These are phyloP conservation scores for Lepidurus apus DNA, from an alignment of 1,140 invertebrate genomes.

Conservation along the genomic window DNA sequence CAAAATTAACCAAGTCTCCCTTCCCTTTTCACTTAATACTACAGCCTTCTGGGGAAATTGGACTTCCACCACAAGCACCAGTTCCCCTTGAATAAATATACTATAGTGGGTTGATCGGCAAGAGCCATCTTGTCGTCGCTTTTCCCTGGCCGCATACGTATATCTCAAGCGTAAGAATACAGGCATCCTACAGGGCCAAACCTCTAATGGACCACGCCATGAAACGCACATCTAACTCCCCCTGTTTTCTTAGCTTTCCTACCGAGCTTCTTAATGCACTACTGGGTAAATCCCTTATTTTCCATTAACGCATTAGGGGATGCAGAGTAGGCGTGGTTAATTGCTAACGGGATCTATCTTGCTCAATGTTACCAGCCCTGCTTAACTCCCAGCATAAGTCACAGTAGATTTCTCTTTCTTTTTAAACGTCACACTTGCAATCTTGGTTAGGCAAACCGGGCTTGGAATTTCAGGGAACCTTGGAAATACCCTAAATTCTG, in stretches of 20 bases:
- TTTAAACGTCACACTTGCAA: no score
- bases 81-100: constrained; percentile 7
- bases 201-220: not conserved
- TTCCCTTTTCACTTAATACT: not conserved
- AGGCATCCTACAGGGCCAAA: not conserved
- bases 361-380: no score
- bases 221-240: no score
- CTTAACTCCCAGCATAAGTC: no score
- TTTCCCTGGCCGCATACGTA: not conserved
- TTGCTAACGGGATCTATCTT: no score
- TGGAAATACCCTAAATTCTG: not conserved
- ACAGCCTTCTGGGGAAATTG: not conserved
- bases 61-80: not conserved
- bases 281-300: no score
- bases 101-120: not conserved
- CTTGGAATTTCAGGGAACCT: not conserved
- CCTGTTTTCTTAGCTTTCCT: no score
- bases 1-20: not conserved
- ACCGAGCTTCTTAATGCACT: no score
- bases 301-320: no score
- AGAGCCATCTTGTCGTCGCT: not conserved
- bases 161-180: not conserved
- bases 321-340: no score
- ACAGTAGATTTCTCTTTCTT: no score
- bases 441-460: no score